phyloP scores from a whole-genome alignment of 1,140 invertebrate genomes.

The Caerostris darwini region DNA sequence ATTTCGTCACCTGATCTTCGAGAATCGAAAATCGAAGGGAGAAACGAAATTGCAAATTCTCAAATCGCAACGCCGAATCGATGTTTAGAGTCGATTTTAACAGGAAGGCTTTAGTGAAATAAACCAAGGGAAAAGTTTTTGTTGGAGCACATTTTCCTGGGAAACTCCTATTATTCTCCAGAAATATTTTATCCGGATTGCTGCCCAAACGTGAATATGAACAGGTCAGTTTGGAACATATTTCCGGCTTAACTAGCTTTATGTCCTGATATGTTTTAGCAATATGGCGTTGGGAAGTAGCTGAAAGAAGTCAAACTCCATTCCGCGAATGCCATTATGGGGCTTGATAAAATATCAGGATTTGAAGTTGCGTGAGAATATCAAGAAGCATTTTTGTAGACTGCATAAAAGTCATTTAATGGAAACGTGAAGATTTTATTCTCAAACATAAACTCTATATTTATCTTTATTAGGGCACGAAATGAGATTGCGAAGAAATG shows the following conservation, averaged over 20 bases:
- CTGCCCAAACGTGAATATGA: background rate
- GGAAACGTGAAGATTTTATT: too few relatives aligned
- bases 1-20: conserved; percentile 45
- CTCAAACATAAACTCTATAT: too few relatives aligned
- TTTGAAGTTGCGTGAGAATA: too few relatives aligned
- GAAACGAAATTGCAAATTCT: conserved; percentile 17
- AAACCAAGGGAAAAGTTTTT: background rate
- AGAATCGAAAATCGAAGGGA: conserved; percentile 55
- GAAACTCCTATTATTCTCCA: background rate
- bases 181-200: background rate
- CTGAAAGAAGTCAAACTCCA: background rate
- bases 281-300: background rate
- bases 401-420: too few relatives aligned
- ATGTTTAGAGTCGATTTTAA: background rate
- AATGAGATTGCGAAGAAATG: too few relatives aligned
- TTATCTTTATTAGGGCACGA: too few relatives aligned
- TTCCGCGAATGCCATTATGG: too few relatives aligned
- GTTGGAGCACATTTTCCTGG: too few relatives aligned
- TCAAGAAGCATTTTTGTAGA: too few relatives aligned
- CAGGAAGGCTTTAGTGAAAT: background rate
- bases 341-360: too few relatives aligned
- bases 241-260: background rate
- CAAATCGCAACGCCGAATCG: background rate
- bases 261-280: background rate
- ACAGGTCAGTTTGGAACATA: background rate